Conservation (phyloP, 2,888 invertebrate genomes). For the Gymnosoma rotundatum region DNA sequence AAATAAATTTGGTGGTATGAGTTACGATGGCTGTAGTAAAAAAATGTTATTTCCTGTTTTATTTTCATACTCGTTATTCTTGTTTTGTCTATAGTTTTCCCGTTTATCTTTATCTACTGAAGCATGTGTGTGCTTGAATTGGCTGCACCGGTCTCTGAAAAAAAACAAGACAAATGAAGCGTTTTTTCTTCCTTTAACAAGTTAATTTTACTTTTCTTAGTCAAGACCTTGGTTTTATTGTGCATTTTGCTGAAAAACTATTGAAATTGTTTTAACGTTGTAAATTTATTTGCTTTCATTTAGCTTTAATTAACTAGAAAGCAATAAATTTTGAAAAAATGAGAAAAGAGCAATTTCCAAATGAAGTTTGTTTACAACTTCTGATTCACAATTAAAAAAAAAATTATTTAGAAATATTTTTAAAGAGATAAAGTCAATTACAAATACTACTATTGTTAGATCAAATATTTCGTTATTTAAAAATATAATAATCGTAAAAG, state of each 20-base stretch:
- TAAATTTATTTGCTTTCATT: slow-evolving; percentile 4
- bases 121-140: slow-evolving; percentile 4
- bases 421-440: too few relatives aligned
- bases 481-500: background rate
- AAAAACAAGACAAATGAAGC: slow-evolving; percentile 46
- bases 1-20: background rate
- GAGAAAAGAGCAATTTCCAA: background rate
- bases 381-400: too few relatives aligned
- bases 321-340: background rate
- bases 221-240: background rate
- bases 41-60: slow-evolving; percentile 63
- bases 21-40: slow-evolving; percentile 13
- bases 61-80: slow-evolving; percentile 21
- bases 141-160: background rate
- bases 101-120: slow-evolving; percentile 11
- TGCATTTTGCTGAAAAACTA: slow-evolving; percentile 30
- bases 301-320: slow-evolving; percentile 8
- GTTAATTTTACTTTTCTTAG: slow-evolving; percentile 37
- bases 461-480: too few relatives aligned
- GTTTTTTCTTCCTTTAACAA: slow-evolving; percentile 47
- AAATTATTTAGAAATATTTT: too few relatives aligned
- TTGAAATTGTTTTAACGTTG: slow-evolving; percentile 8
- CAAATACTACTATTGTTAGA: too few relatives aligned
- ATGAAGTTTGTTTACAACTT: too few relatives aligned
- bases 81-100: slow-evolving; percentile 1